phyloP scores from a whole-genome alignment of 2,113 vertebrate genomes.

The Lepus europaeus region DNA sequence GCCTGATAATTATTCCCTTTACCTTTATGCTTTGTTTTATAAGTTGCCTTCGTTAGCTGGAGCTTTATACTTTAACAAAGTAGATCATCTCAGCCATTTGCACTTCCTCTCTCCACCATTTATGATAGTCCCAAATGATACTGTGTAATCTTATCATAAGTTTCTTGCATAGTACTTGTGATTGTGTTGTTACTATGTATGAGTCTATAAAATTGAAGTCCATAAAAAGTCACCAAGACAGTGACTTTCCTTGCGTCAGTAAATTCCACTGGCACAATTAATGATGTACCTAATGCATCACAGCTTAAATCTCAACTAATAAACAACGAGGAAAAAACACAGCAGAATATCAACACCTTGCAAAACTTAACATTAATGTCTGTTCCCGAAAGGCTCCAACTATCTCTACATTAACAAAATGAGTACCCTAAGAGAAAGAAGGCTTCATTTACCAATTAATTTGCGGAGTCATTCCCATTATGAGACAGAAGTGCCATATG shows the following conservation, averaged over 20 bases:
- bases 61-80: not conserved
- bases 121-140: not conserved
- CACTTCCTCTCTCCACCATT: not conserved
- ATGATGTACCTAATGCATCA: not conserved
- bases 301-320: slow-evolving; percentile 54
- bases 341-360: not conserved
- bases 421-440: slow-evolving; percentile 35
- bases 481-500: not conserved
- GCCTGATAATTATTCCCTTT: not conserved
- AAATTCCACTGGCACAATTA: slow-evolving; percentile 11
- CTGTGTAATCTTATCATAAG: not conserved
- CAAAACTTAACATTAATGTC: not conserved
- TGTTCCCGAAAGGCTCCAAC: not conserved
- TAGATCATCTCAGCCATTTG: not conserved
- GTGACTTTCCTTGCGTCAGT: not conserved
- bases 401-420: not conserved
- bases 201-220: slow-evolving; percentile 13
- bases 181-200: slow-evolving; percentile 37
- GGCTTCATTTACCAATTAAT: not conserved
- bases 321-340: not conserved
- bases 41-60: slow-evolving; percentile 6
- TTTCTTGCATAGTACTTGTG: not conserved
- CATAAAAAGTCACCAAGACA: slow-evolving; percentile 24
- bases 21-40: not conserved
- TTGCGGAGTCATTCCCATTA: not conserved